Evolutionary conservation across 2,888 invertebrate species (phyloP).

Genomic region (Drosophila subsilvestris): DNA sequence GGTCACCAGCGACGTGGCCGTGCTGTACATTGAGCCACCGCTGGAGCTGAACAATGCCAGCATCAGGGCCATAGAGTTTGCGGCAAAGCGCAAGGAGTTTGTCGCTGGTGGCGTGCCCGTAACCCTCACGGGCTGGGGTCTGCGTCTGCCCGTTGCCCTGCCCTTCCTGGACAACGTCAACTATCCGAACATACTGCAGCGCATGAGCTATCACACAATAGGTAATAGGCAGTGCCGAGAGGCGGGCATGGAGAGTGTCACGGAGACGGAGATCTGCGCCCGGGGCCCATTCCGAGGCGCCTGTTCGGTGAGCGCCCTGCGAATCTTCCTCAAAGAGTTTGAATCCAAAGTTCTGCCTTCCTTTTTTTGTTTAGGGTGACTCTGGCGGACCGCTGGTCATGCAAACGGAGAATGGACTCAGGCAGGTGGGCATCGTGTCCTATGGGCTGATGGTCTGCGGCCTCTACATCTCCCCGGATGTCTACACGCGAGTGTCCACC

Average conservation of each 20-base stretch:
- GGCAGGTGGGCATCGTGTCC: slow-evolving; percentile 81
- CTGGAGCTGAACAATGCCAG: slow-evolving; percentile 70
- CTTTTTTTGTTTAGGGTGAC: slow-evolving; percentile 74
- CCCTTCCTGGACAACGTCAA: slow-evolving; percentile 69
- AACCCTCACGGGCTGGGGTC: slow-evolving; percentile 83
- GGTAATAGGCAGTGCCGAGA: slow-evolving; percentile 76
- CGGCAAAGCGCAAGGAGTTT: slow-evolving; percentile 37
- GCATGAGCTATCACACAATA: slow-evolving; percentile 77
- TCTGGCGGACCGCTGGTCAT: slow-evolving; percentile 83
- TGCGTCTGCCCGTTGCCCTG: slow-evolving; percentile 71
- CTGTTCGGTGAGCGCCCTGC: slow-evolving; percentile 74
- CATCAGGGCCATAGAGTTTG: slow-evolving; percentile 83
- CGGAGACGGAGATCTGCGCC: slow-evolving; percentile 82
- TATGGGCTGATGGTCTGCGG: slow-evolving; percentile 81
- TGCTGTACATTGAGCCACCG: slow-evolving; percentile 72
- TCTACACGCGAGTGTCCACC: slow-evolving; percentile 82
- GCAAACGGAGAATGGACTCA: slow-evolving; percentile 48
- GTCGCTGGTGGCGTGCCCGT: slow-evolving; percentile 72
- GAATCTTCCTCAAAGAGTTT: not conserved
- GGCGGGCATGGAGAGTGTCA: slow-evolving; percentile 73
- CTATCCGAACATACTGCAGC: slow-evolving; percentile 79
- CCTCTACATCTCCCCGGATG: slow-evolving; percentile 79
- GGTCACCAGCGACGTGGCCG: slow-evolving; percentile 80
- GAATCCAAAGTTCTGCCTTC: not conserved
- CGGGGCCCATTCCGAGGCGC: slow-evolving; percentile 74